Conservation (phyloP, 2,888 invertebrate genomes). For the Xylophagus ater region DNA sequence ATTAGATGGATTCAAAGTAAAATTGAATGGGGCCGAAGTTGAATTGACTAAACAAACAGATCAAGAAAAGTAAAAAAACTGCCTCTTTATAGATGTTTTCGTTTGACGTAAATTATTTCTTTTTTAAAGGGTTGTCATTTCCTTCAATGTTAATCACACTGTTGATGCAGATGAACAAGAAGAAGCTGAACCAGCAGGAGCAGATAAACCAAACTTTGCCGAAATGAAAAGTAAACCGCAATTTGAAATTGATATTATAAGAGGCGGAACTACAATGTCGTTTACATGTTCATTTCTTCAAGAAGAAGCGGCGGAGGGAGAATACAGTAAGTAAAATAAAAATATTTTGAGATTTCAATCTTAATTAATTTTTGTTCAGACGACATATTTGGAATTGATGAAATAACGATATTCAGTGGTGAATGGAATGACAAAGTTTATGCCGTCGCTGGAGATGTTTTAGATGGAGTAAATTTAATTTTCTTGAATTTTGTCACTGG, state of each 20-base stretch:
- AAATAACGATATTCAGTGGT: constrained; percentile 79
- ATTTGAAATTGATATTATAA: constrained; percentile 78
- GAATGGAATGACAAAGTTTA: constrained; percentile 80
- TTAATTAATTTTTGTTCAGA: constrained; percentile 47
- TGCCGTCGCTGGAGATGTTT: constrained; percentile 84
- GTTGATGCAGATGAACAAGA: constrained; percentile 73
- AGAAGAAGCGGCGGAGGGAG: constrained; percentile 53
- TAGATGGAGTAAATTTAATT: constrained; percentile 71
- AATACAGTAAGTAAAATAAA: constrained; percentile 49
- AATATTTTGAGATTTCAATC: constrained; percentile 35
- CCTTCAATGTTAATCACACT: constrained; percentile 89
- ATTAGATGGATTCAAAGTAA: constrained; percentile 71
- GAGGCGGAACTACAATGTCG: constrained; percentile 64
- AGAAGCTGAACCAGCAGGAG: constrained; percentile 46
- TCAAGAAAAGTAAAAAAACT: constrained; percentile 55
- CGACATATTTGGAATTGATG: constrained; percentile 88
- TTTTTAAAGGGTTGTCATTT: constrained; percentile 54
- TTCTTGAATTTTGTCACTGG: background rate
- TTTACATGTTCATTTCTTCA: constrained; percentile 76
- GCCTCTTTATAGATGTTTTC: background rate
- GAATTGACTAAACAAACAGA: constrained; percentile 60
- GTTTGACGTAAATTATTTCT: constrained; percentile 7
- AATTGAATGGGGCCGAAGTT: constrained; percentile 73
- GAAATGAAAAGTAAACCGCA: constrained; percentile 86
- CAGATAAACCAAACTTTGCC: constrained; percentile 61